A percentile compares a stretch with the other conserved stretches of the same genome.
These are phyloP conservation scores for Salvator merianae DNA, from an alignment of 2,113 vertebrate species.

Conservation along the genomic window DNA sequence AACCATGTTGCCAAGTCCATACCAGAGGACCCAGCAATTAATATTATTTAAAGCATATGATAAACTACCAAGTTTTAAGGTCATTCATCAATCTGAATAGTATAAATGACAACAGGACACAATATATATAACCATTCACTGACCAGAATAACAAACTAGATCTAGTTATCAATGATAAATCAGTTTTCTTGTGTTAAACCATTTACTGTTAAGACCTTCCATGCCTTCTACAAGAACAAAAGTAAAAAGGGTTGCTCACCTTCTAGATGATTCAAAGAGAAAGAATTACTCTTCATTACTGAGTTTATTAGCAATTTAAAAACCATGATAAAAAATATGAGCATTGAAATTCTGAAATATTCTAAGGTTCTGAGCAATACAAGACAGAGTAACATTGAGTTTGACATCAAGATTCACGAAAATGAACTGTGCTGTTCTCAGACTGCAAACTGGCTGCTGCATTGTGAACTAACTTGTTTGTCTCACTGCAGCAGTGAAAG, in stretches of 20 bases:
- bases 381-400: too few species aligned
- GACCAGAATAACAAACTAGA: conserved; percentile 43
- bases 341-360: too few species aligned
- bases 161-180: conserved; percentile 28
- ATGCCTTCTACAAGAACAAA: not conserved
- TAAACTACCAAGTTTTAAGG: conserved; percentile 49
- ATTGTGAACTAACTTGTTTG: too few species aligned
- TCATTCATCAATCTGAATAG: conserved; percentile 17
- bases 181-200: conserved; percentile 27
- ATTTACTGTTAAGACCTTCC: not conserved
- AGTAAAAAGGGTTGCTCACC: not conserved
- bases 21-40: conserved; percentile 35
- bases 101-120: conserved; percentile 45
- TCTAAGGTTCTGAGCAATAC: too few species aligned
- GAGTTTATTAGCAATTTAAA: too few species aligned
- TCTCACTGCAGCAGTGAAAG: too few species aligned
- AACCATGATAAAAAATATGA: too few species aligned
- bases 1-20: not conserved
- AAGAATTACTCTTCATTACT: too few species aligned
- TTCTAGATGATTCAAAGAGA: not conserved
- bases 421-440: too few species aligned
- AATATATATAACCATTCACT: conserved; percentile 35
- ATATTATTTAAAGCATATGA: conserved; percentile 56
- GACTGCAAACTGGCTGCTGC: too few species aligned
- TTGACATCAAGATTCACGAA: too few species aligned